Percentiles rank a stretch among this genome's conserved stretches.
Conservation (phyloP, 2,888 invertebrate species). For the Alitta virens region DNA sequence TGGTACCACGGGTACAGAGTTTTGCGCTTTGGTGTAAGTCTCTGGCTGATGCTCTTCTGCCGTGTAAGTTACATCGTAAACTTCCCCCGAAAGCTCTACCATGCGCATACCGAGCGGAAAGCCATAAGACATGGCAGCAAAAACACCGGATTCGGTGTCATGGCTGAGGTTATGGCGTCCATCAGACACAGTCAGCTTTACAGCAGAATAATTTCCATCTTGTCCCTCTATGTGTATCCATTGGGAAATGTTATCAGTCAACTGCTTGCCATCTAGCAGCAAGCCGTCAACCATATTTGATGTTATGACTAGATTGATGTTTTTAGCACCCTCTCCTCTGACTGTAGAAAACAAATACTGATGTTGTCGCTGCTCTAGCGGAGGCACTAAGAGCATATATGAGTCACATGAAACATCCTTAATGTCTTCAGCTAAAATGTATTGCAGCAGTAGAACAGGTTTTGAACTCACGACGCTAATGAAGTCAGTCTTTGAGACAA, state of each 20-base stretch:
- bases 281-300: background rate
- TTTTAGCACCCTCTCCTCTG: background rate
- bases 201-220: slow-evolving; percentile 1
- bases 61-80: background rate
- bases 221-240: slow-evolving; percentile 1
- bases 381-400: slow-evolving; percentile 9
- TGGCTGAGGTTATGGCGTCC: slow-evolving; percentile 12
- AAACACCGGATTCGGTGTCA: background rate
- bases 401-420: background rate
- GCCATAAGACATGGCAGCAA: slow-evolving; percentile 13
- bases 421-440: background rate
- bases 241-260: no score
- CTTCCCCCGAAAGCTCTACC: no score
- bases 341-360: background rate
- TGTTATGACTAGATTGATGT: slow-evolving; percentile 4
- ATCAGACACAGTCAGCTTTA: background rate
- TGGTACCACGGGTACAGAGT: background rate
- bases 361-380: background rate
- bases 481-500: slow-evolving; percentile 1
- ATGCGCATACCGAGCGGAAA: background rate
- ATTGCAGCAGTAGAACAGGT: slow-evolving; percentile 4
- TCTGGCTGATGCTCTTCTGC: background rate
- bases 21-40: background rate
- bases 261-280: slow-evolving; percentile 1
- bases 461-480: slow-evolving; percentile 3